Conservation (phyloP, 1,140 invertebrate species). For the Zaprionus inermis region DNA sequence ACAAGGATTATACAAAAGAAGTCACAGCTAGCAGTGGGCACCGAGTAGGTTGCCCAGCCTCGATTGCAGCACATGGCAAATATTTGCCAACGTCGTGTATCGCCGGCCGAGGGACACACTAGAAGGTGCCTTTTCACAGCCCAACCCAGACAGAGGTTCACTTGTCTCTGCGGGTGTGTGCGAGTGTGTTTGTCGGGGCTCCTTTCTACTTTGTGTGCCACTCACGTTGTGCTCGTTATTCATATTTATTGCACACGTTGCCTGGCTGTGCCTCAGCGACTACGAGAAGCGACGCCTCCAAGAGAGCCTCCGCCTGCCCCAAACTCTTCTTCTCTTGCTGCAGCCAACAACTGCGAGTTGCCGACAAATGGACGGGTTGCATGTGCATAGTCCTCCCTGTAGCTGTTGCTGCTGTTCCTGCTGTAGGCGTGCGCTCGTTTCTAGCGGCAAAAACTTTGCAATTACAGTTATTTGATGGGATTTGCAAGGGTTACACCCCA, state of each 20-base stretch:
- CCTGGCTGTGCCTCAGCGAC: conserved; percentile 49
- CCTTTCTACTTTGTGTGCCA: conserved; percentile 75
- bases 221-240: conserved; percentile 81
- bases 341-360: conserved; percentile 43
- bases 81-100: conserved; percentile 70
- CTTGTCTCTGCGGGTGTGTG: not conserved
- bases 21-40: conserved; percentile 30
- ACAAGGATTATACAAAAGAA: conserved; percentile 75
- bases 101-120: conserved; percentile 51
- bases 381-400: conserved; percentile 71
- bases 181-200: conserved; percentile 33
- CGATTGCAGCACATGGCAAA: conserved; percentile 50
- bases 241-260: conserved; percentile 82
- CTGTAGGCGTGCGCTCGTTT: conserved; percentile 60
- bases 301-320: not conserved
- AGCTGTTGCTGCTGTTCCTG: conserved; percentile 17
- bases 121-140: conserved; percentile 57
- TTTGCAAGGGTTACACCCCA: conserved; percentile 55
- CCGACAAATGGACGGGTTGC: conserved; percentile 66
- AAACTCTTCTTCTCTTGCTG: not conserved
- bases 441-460: conserved; percentile 79
- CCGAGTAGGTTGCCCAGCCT: not conserved
- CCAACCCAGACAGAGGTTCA: conserved; percentile 34
- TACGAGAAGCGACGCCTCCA: not conserved
- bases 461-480: conserved; percentile 82